A percentile compares a stretch with the other conserved stretches of the same genome.
These are phyloP conservation scores for Tenthredo distinguenda DNA, from an alignment of 2,888 invertebrate species.

Conservation along the genomic window DNA sequence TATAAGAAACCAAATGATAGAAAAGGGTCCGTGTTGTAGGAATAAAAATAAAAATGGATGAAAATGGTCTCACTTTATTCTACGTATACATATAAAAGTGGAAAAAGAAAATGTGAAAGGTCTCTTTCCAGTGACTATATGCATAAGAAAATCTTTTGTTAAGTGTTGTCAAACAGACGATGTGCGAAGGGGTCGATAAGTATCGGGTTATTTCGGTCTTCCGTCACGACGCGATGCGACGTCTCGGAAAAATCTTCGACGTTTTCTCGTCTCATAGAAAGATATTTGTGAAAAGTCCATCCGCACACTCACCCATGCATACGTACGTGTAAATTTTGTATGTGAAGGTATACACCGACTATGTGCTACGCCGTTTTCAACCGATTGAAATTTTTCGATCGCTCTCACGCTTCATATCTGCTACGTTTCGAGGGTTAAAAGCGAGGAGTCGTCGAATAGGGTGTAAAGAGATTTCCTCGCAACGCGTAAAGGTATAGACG, in stretches of 20 bases:
- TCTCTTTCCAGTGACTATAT: not conserved
- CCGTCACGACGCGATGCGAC: not conserved
- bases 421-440: not conserved
- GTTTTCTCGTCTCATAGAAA: not conserved
- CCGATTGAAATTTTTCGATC: slow-evolving; percentile 21
- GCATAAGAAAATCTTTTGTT: slow-evolving; percentile 5
- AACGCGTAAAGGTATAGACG: not conserved
- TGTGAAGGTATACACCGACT: not conserved
- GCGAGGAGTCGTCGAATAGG: not conserved
- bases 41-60: not conserved
- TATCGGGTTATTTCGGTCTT: not conserved
- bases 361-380: not conserved
- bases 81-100: not conserved
- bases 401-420: not conserved
- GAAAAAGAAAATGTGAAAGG: not conserved
- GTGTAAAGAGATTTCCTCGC: not conserved
- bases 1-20: not conserved
- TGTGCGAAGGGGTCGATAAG: slow-evolving; percentile 17
- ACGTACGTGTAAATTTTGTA: not conserved
- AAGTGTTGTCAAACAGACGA: not conserved
- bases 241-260: not conserved
- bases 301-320: not conserved
- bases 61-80: not conserved
- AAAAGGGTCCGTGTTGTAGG: not conserved
- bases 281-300: not conserved